phyloP scores from a whole-genome alignment of 1,140 invertebrate genomes.

The Eriocheir sinensis region DNA sequence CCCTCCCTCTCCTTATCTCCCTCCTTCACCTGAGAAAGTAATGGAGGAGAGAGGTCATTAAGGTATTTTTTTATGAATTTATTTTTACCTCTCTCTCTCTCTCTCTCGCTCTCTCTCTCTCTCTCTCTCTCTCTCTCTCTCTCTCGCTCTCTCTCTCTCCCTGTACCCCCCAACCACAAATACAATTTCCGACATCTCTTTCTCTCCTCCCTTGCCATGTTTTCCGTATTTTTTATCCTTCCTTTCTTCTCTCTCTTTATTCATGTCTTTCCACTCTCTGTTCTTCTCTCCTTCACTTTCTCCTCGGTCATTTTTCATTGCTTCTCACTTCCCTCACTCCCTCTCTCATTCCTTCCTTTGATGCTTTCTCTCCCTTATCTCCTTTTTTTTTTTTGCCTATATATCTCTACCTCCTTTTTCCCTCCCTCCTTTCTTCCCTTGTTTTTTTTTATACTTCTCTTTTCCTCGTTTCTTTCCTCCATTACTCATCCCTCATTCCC shows the following conservation, averaged over 20 bases:
- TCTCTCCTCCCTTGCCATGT: neutral
- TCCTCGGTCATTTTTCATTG: neutral
- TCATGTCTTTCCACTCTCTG: neutral
- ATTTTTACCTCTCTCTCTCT: neutral
- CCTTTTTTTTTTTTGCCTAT: neutral
- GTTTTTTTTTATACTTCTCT: too few species aligned
- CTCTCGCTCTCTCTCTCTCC: neutral
- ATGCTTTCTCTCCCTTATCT: neutral
- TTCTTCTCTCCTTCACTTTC: neutral
- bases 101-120: neutral
- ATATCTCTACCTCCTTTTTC: too few species aligned
- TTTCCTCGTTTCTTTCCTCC: too few species aligned
- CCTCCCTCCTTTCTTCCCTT: too few species aligned
- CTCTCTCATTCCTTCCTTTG: neutral
- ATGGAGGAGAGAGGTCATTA: constrained; percentile 1
- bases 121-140: neutral
- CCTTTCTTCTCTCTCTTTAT: neutral
- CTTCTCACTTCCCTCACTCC: neutral
- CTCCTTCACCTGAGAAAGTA: neutral
- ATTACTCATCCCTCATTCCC: too few species aligned
- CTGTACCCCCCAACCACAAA: neutral
- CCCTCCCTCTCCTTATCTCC: neutral
- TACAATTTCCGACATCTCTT: neutral
- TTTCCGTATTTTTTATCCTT: neutral
- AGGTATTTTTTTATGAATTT: neutral